phyloP scores from a whole-genome alignment of 2,113 vertebrate species.

The Etheostoma spectabile region DNA sequence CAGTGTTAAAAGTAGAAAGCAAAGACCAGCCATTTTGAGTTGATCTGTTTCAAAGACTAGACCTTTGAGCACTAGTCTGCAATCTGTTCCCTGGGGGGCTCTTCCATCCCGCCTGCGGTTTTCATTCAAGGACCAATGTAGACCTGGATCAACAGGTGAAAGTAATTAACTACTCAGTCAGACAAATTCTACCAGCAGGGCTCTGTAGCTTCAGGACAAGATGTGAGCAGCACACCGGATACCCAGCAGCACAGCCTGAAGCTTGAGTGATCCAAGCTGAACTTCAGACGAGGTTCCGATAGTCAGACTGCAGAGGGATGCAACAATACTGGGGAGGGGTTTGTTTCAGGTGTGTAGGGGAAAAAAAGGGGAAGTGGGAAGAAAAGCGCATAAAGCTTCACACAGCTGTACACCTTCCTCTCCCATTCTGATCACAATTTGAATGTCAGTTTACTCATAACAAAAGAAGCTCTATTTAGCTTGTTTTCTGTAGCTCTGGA shows the following conservation, averaged over 20 bases:
- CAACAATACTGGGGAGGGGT: background rate
- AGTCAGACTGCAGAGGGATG: background rate
- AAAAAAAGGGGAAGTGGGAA: too few relatives aligned
- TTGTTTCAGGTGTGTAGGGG: slow-evolving; percentile 1
- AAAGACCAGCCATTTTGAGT: background rate
- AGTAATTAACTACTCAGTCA: background rate
- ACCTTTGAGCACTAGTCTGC: background rate
- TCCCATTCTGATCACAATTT: background rate
- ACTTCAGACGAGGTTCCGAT: background rate
- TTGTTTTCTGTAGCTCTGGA: background rate
- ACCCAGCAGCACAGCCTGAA: slow-evolving; percentile 2
- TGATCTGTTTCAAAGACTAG: background rate
- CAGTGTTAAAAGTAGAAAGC: background rate
- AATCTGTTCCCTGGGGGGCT: background rate
- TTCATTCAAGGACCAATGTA: background rate
- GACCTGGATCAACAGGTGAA: background rate
- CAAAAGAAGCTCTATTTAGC: background rate
- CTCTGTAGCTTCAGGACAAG: background rate
- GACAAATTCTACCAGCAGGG: background rate
- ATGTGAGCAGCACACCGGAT: background rate
- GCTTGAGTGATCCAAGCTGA: background rate
- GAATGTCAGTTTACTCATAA: background rate
- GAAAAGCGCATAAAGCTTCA: background rate
- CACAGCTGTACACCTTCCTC: too few relatives aligned
- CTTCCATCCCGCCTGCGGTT: background rate